Conservation (phyloP, 2,888 invertebrate species). For the Heteromyza rotundicornis region DNA sequence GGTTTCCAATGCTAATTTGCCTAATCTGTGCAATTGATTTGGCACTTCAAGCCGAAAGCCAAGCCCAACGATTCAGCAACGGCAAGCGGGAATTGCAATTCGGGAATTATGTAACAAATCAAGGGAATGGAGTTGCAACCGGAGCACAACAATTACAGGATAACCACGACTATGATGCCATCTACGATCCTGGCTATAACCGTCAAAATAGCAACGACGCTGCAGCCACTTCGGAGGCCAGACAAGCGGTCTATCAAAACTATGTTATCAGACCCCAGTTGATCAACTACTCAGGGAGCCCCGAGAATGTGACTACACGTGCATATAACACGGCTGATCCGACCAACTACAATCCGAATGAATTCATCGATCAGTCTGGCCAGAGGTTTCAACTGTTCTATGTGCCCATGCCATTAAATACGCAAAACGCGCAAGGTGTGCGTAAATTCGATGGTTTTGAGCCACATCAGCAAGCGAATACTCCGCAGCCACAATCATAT, state of each 20-base stretch:
- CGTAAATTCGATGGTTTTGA: neutral
- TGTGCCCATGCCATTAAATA: neutral
- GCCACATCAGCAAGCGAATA: too few species aligned
- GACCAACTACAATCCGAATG: neutral
- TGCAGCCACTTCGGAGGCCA: neutral
- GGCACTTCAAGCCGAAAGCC: neutral
- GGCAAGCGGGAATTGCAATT: neutral
- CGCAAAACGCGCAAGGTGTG: neutral
- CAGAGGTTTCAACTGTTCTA: neutral
- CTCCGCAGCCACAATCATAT: too few species aligned
- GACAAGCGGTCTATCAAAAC: neutral
- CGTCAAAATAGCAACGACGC: neutral
- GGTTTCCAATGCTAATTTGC: neutral
- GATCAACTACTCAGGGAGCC: neutral
- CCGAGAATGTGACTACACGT: neutral
- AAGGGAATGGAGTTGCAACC: neutral
- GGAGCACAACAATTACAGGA: neutral
- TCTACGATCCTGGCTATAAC: neutral
- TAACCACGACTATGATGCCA: neutral
- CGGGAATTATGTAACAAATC: neutral
- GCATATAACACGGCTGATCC: too few species aligned
- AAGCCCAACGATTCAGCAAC: too few species aligned
- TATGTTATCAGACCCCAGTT: neutral
- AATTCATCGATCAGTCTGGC: neutral
- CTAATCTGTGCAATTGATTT: neutral